These are phyloP conservation scores for Poeciliopsis gracilis DNA, from an alignment of 2,797 vertebrate species.

Conservation along the genomic window DNA sequence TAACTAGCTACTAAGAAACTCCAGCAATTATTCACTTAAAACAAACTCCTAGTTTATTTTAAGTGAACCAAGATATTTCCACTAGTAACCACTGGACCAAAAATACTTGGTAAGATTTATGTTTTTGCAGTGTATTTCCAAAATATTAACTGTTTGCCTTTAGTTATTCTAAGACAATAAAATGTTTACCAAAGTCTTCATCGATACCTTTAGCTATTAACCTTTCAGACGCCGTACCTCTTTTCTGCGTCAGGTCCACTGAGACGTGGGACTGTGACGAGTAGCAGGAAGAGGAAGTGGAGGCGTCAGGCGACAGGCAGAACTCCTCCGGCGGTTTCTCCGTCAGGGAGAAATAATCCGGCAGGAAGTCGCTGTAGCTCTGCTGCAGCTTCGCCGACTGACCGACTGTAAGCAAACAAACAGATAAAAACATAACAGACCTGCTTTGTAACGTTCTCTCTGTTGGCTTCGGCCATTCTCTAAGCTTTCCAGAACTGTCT, in stretches of 20 bases:
- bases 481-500: background rate
- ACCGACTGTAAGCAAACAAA: constrained; percentile 68
- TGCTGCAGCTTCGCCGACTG: constrained; percentile 82
- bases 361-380: constrained; percentile 89
- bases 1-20: no score
- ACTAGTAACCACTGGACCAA: no score
- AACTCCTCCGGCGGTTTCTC: constrained; percentile 97
- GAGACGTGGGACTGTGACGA: constrained; percentile 83
- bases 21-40: no score
- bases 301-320: constrained; percentile 94
- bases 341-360: constrained; percentile 92
- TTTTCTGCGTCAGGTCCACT: constrained; percentile 92
- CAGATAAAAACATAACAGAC: constrained; percentile 1
- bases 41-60: no score
- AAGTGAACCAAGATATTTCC: no score
- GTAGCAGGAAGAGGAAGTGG: constrained; percentile 82
- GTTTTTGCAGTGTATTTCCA: no score
- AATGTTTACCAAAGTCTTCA: background rate
- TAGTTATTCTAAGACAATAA: background rate
- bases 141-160: background rate
- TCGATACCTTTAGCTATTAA: background rate
- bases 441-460: background rate
- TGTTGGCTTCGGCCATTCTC: background rate
- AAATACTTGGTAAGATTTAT: no score
- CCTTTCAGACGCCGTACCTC: constrained; percentile 75